Conservation (phyloP, 2,113 vertebrate genomes). For the Struthidea cinerea region DNA sequence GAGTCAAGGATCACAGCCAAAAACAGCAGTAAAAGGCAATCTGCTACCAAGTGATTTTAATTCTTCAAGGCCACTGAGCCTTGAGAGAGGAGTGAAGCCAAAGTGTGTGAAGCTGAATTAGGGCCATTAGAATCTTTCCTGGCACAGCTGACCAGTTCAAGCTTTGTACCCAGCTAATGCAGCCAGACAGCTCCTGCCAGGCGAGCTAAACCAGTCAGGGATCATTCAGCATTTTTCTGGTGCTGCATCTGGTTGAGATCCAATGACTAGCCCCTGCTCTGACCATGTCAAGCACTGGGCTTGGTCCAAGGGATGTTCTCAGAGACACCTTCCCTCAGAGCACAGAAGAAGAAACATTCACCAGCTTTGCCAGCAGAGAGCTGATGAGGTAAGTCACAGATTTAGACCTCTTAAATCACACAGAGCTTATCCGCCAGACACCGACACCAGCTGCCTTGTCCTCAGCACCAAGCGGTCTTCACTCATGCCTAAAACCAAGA, state of each 20-base stretch:
- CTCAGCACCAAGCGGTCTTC: not conserved
- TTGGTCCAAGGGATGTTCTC: not conserved
- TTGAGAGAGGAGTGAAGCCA: not conserved
- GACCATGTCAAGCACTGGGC: not conserved
- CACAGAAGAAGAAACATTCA: not conserved
- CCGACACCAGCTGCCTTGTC: not conserved
- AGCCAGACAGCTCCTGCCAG: not conserved
- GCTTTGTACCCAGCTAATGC: not conserved
- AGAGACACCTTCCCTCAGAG: not conserved
- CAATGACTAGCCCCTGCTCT: not conserved
- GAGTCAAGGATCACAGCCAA: not conserved
- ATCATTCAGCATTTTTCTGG: not conserved
- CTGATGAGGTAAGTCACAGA: not conserved
- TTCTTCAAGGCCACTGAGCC: not conserved
- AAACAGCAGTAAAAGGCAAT: not conserved
- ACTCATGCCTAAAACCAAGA: not conserved
- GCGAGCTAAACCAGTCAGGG: not conserved
- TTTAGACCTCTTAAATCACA: not conserved
- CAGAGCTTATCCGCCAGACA: not conserved
- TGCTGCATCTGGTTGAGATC: not conserved
- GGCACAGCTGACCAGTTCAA: not conserved
- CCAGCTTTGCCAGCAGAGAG: not conserved
- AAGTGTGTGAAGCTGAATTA: not conserved
- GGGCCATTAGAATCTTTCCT: not conserved
- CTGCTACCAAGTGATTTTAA: not conserved